phyloP scores from a whole-genome alignment of 92 coral and sea anemone species.

The Phymanthus crucifer region DNA sequence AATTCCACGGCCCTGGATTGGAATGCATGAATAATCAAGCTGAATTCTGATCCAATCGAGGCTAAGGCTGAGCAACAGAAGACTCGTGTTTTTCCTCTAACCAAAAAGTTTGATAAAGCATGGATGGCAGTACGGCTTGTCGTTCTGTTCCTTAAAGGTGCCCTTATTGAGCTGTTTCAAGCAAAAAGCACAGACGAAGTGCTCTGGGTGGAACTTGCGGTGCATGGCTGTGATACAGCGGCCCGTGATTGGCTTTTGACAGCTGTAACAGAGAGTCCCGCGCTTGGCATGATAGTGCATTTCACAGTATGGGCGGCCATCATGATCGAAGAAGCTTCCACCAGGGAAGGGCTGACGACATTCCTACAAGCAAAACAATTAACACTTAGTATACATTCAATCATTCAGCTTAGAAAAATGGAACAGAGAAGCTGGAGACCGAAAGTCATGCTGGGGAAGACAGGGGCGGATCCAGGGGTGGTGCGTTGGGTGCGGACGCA shows the following conservation, averaged over 20 bases:
- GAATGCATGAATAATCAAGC: too few relatives aligned
- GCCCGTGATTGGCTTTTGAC: constrained; percentile 99
- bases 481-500: too few relatives aligned
- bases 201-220: constrained; percentile 99
- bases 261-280: constrained; percentile 95
- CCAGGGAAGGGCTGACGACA: constrained; percentile 99
- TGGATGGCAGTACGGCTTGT: constrained; percentile 97
- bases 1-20: too few relatives aligned
- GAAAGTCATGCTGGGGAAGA: too few relatives aligned
- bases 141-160: constrained; percentile 96
- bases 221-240: constrained; percentile 99
- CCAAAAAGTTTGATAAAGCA: constrained; percentile 97
- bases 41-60: too few relatives aligned
- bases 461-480: too few relatives aligned
- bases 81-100: constrained; percentile 12
- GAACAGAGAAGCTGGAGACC: too few relatives aligned
- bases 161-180: constrained; percentile 97
- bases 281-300: constrained; percentile 99
- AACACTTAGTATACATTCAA: too few relatives aligned
- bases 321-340: constrained; percentile 98
- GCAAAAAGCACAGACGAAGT: constrained; percentile 98
- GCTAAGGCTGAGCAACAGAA: too few relatives aligned
- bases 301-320: constrained; percentile 97
- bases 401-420: too few relatives aligned
- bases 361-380: constrained; percentile 57